Evolutionary conservation across 2,888 invertebrate genomes (phyloP).

Genomic region (Sympetrum striolatum): DNA sequence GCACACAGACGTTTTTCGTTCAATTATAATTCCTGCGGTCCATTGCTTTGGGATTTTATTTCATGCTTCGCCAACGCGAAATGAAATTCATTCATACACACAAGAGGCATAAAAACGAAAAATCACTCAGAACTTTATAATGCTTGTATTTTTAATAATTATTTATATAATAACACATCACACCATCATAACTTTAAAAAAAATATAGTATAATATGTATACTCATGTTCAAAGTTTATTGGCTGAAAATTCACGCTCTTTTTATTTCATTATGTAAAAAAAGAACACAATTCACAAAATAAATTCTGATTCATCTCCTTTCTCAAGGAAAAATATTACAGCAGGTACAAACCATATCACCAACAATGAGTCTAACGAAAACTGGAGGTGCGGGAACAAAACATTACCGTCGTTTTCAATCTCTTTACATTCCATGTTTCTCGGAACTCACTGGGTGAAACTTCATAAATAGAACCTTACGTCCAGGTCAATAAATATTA

Average conservation of each 20-base stretch:
- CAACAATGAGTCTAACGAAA: constrained; percentile 41
- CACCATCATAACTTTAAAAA: constrained; percentile 43
- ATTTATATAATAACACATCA: constrained; percentile 43
- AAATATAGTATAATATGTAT: constrained; percentile 43
- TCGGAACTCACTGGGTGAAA: neutral
- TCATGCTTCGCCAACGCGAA: constrained; percentile 37
- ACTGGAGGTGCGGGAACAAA: constrained; percentile 22
- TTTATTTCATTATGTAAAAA: constrained; percentile 43
- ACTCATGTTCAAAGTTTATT: constrained; percentile 43
- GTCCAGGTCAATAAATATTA: neutral
- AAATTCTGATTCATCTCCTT: constrained; percentile 44
- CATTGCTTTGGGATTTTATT: constrained; percentile 42
- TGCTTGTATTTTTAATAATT: constrained; percentile 44
- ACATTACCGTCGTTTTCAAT: neutral
- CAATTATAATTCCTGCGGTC: constrained; percentile 21
- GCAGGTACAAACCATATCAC: constrained; percentile 44
- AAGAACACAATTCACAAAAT: constrained; percentile 43
- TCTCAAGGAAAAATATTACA: constrained; percentile 44
- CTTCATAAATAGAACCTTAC: neutral
- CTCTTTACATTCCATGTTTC: neutral
- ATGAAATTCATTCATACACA: constrained; percentile 21
- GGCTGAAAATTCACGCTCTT: constrained; percentile 42
- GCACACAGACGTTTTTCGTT: neutral
- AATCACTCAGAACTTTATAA: constrained; percentile 43
- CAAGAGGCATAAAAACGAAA: constrained; percentile 41